Evolutionary conservation across 1,140 invertebrate species (phyloP), one percentile per base, ranked within the genome.

Genomic region (Pseudomyrmex dendroicus): DNA sequence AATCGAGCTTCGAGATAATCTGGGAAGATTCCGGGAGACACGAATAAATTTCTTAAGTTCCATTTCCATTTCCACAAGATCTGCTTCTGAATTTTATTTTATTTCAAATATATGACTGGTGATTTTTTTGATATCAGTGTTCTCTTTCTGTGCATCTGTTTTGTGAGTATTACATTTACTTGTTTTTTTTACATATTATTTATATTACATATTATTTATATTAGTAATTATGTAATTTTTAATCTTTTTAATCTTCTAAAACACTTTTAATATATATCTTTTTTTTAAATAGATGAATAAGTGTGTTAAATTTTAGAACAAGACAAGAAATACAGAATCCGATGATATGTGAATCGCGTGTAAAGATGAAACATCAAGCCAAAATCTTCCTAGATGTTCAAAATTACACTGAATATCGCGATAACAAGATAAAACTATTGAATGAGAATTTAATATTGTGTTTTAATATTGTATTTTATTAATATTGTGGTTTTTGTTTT

Each of bases 361-460:
- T 7, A 0, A 7, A 35, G 35, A 35, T 35, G 35, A 35, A 35
- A 35, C 35, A 35, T 35, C 35, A 35, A 35, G 35, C 35, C 35
- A 25, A 70, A 61, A 72, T 80, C 66, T 80, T 80, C 66, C 20
- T 66, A 72, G 44, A 12, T 80, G 59, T 59, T 57, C 64, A 48
- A 70, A 80, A 80, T 50, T 50, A 80, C 66, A 80, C 44, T 59
- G 2, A 59, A 61, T 44, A 72, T 1, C 1, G 48, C 4, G 66
- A 35, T 80, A 72, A 80, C 12, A 44, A 66, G 54, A 72, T 80
- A 22, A 25, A 59, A 59, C 48, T 1, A 59, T 17, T 2, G 9
- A 70, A n/a, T 78, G 7, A 20, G n/a, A 48, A 50, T 50, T 59
- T 35, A 35, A 9, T 2, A 70, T 35, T 57, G 35, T 7, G 12